Evolutionary conservation across 1,140 invertebrate genomes (phyloP).

Genomic region (Apolygus lucorum): DNA sequence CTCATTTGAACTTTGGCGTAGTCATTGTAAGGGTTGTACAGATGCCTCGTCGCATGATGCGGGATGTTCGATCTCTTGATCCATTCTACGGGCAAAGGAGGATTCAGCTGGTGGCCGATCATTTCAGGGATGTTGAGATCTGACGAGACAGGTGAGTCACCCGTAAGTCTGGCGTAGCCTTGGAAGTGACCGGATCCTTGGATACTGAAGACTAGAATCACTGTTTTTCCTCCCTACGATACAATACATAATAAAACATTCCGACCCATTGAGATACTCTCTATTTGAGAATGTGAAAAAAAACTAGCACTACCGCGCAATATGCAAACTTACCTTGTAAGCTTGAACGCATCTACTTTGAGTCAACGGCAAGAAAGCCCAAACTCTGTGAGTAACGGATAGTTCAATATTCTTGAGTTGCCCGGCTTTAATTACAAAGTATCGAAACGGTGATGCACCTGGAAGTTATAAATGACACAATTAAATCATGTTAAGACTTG

Average conservation of each 20-base stretch:
- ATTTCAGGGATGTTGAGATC: conserved; percentile 40
- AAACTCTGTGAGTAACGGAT: conserved; percentile 41
- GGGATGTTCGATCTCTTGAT: conserved; percentile 44
- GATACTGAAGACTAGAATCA: conserved; percentile 45
- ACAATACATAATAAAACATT: conserved; percentile 4
- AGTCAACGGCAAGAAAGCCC: conserved; percentile 43
- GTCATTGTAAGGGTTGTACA: conserved; percentile 46
- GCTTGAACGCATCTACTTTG: conserved; percentile 43
- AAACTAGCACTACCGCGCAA: not conserved
- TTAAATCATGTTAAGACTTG: no score
- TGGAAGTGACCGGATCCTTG: conserved; percentile 48
- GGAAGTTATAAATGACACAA: no score
- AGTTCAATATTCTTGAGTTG: conserved; percentile 43
- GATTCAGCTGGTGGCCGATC: conserved; percentile 34
- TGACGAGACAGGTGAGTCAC: conserved; percentile 34
- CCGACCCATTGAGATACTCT: no score
- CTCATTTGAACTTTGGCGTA: conserved; percentile 43
- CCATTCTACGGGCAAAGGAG: conserved; percentile 42
- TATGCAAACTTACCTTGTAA: conserved; percentile 39
- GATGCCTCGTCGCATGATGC: conserved; percentile 43
- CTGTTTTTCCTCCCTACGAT: conserved; percentile 42
- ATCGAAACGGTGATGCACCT: conserved; percentile 30
- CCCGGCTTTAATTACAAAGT: conserved; percentile 45
- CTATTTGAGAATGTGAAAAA: not conserved
- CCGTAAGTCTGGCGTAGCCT: conserved; percentile 44